Evolutionary conservation across 2,888 invertebrate genomes (phyloP).

Genomic region (Tortricodes alternella): DNA sequence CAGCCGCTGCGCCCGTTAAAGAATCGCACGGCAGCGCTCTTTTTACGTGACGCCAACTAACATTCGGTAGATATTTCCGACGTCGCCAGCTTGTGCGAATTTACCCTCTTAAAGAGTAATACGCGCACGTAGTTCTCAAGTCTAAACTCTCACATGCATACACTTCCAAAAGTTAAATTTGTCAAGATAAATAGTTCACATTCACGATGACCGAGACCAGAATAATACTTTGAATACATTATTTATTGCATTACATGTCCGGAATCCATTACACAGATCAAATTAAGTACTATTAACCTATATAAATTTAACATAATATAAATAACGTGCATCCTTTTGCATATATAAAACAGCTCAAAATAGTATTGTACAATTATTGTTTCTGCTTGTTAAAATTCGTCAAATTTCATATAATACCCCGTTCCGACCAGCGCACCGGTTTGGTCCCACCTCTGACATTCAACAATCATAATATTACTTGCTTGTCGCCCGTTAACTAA

Average conservation of each 20-base stretch:
- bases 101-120: neutral
- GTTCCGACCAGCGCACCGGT: slow-evolving; percentile 67
- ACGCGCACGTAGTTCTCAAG: neutral
- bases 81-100: neutral
- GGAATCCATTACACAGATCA: slow-evolving; percentile 18
- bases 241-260: slow-evolving; percentile 19
- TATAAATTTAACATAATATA: slow-evolving; percentile 39
- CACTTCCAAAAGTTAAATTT: neutral
- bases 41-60: too few relatives aligned
- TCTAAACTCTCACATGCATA: slow-evolving; percentile 18
- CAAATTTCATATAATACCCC: slow-evolving; percentile 53
- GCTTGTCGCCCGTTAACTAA: slow-evolving; percentile 15
- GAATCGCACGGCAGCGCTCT: too few relatives aligned
- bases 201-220: slow-evolving; percentile 27
- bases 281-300: slow-evolving; percentile 26
- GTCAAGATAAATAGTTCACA: slow-evolving; percentile 17
- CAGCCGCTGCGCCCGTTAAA: too few relatives aligned
- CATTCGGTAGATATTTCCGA: too few relatives aligned
- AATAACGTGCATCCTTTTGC: slow-evolving; percentile 46
- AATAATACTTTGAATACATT: slow-evolving; percentile 21
- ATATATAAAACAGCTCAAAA: slow-evolving; percentile 27
- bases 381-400: slow-evolving; percentile 40
- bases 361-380: slow-evolving; percentile 38
- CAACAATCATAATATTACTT: slow-evolving; percentile 12
- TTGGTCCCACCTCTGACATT: slow-evolving; percentile 63